A percentile compares a stretch with the other conserved stretches of the same genome.
Conservation (phyloP, 2,888 invertebrate genomes). For the Timandra comae region DNA sequence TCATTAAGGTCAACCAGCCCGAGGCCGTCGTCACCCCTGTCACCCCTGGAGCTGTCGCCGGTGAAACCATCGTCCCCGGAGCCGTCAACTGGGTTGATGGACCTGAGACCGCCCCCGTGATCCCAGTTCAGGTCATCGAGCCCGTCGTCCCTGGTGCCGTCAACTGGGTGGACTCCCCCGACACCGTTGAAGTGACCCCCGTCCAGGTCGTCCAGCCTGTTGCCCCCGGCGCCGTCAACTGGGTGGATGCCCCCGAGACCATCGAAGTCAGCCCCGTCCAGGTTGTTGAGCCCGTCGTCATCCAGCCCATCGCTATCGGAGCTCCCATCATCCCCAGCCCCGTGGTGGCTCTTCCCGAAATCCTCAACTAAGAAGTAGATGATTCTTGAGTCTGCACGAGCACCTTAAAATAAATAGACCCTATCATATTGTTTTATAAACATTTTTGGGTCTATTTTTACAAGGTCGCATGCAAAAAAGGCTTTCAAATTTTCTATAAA, state of each 20-base stretch:
- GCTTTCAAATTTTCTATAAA: no score
- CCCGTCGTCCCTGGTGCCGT: slow-evolving; percentile 8
- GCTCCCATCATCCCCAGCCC: slow-evolving; percentile 22
- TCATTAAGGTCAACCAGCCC: slow-evolving; percentile 26
- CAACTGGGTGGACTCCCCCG: neutral
- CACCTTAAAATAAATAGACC: no score
- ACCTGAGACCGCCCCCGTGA: neutral
- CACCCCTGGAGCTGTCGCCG: slow-evolving; percentile 20
- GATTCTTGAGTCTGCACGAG: no score
- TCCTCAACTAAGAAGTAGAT: slow-evolving; percentile 27
- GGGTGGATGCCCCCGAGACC: neutral
- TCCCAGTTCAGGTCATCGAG: slow-evolving; percentile 8
- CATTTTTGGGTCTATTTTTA: no score
- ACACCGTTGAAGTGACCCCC: neutral
- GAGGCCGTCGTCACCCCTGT: slow-evolving; percentile 21
- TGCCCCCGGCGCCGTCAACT: slow-evolving; percentile 5
- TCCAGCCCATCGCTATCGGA: slow-evolving; percentile 8
- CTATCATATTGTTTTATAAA: no score
- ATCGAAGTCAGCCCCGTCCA: neutral
- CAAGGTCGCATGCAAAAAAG: no score
- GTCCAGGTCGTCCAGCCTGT: slow-evolving; percentile 1
- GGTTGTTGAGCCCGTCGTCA: slow-evolving; percentile 6
- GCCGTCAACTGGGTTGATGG: slow-evolving; percentile 19
- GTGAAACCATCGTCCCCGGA: slow-evolving; percentile 21
- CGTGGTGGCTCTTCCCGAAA: slow-evolving; percentile 24